phyloP scores from a whole-genome alignment of 2,797 vertebrate genomes.

The Paratrypauchen microcephalus region DNA sequence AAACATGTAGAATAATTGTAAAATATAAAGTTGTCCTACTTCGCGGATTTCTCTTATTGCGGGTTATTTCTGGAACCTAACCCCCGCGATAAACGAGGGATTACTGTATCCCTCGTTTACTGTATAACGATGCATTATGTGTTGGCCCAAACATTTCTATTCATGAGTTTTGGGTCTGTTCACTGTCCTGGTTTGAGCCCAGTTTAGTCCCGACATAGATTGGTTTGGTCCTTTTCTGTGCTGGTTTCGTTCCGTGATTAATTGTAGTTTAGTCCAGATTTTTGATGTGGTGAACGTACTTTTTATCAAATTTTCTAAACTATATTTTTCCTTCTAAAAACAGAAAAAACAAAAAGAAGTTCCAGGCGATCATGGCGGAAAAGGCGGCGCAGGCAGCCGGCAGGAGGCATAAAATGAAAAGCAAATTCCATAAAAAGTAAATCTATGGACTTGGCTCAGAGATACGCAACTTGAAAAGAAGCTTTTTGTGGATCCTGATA shows the following conservation, averaged over 20 bases:
- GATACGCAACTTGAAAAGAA: background rate
- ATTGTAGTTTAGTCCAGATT: too few species aligned
- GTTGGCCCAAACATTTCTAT: background rate
- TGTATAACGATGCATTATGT: too few species aligned
- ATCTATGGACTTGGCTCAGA: constrained; percentile 15
- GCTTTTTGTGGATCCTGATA: constrained; percentile 14
- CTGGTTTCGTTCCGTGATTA: background rate
- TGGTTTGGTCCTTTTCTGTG: background rate
- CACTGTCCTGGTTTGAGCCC: background rate
- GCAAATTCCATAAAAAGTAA: constrained; percentile 82
- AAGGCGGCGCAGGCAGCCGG: constrained; percentile 85
- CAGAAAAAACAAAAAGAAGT: constrained; percentile 94
- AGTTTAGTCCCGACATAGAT: background rate
- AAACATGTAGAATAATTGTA: too few species aligned
- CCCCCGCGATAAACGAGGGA: too few species aligned
- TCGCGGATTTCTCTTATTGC: too few species aligned
- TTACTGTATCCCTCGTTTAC: too few species aligned
- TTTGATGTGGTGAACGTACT: too few species aligned
- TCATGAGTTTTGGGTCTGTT: background rate
- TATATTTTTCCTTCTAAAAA: constrained; percentile 13
- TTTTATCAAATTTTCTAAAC: background rate
- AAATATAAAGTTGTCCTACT: too few species aligned
- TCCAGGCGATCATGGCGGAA: constrained; percentile 87
- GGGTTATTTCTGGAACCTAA: too few species aligned
- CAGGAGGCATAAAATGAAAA: constrained; percentile 87